These are phyloP conservation scores for Perognathus longimembris DNA, from an alignment of 2,113 vertebrate genomes.

Conservation along the genomic window DNA sequence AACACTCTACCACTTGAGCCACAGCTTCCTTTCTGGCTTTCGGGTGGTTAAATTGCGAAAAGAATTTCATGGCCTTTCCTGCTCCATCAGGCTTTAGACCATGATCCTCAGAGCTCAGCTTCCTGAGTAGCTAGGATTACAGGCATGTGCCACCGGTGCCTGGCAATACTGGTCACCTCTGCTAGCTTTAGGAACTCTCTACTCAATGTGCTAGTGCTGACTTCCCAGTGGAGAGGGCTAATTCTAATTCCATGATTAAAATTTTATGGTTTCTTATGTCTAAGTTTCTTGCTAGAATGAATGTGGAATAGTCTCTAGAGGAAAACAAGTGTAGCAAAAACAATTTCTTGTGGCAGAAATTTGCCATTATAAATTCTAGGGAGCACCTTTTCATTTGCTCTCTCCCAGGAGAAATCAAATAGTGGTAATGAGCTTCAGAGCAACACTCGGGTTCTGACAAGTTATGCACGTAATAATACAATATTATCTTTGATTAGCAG, in stretches of 20 bases:
- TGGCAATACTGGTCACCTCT: too few species aligned
- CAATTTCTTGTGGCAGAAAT: constrained; percentile 36
- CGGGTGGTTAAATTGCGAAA: too few species aligned
- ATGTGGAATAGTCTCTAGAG: background rate
- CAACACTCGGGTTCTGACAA: constrained; percentile 8
- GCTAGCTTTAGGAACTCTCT: constrained; percentile 47
- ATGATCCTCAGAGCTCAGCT: too few species aligned
- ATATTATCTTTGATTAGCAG: background rate
- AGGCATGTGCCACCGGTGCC: too few species aligned
- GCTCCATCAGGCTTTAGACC: too few species aligned
- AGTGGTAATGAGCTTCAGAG: background rate
- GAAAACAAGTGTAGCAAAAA: background rate
- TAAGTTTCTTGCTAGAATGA: constrained; percentile 53
- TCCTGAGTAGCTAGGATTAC: too few species aligned
- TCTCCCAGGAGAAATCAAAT: constrained; percentile 7
- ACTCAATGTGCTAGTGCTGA: background rate
- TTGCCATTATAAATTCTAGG: constrained; percentile 54
- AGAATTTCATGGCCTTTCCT: too few species aligned
- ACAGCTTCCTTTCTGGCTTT: too few species aligned
- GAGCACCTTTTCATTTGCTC: background rate
- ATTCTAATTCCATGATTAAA: constrained; percentile 68
- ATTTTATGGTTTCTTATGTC: constrained; percentile 54
- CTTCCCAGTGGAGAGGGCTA: constrained; percentile 29
- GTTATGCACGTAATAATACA: constrained; percentile 47
- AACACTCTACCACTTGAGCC: too few species aligned